Evolutionary conservation across 2,888 invertebrate genomes (phyloP).

Genomic region (Volucella inflata): DNA sequence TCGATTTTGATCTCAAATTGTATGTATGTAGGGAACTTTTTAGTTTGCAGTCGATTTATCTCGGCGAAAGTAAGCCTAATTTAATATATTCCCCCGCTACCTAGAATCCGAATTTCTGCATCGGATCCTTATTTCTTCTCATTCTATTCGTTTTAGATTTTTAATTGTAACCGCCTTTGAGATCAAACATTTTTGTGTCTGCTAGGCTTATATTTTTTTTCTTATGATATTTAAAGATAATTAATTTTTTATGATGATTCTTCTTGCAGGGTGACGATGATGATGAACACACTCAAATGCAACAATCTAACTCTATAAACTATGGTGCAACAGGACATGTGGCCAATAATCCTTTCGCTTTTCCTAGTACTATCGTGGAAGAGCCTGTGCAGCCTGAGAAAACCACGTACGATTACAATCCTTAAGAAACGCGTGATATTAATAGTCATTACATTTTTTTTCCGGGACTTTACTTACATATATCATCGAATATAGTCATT

Average conservation of each 20-base stretch:
- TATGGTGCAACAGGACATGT: slow-evolving; percentile 87
- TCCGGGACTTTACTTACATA: slow-evolving; percentile 56
- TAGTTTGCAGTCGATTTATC: too few relatives aligned
- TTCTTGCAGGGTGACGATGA: slow-evolving; percentile 76
- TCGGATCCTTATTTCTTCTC: too few relatives aligned
- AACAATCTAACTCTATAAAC: slow-evolving; percentile 84
- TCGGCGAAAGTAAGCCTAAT: too few relatives aligned
- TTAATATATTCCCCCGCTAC: too few relatives aligned
- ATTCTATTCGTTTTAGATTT: too few relatives aligned
- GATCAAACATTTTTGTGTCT: too few relatives aligned
- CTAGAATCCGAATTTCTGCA: too few relatives aligned
- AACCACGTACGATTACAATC: slow-evolving; percentile 66
- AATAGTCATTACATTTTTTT: slow-evolving; percentile 37
- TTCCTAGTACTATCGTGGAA: slow-evolving; percentile 84
- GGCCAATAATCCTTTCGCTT: slow-evolving; percentile 85
- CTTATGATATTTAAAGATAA: too few relatives aligned
- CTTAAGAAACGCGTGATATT: slow-evolving; percentile 68
- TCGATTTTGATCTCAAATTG: too few relatives aligned
- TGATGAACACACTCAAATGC: slow-evolving; percentile 82
- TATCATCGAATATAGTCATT: slow-evolving; percentile 64
- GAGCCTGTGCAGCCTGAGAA: slow-evolving; percentile 87
- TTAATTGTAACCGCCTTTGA: too few relatives aligned
- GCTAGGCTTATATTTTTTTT: too few relatives aligned
- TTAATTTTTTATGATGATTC: background rate
- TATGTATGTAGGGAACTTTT: too few relatives aligned